Base-by-base conservation (phyloP, 2,113 vertebrate species). In the Oryzias javanicus region DNA sequence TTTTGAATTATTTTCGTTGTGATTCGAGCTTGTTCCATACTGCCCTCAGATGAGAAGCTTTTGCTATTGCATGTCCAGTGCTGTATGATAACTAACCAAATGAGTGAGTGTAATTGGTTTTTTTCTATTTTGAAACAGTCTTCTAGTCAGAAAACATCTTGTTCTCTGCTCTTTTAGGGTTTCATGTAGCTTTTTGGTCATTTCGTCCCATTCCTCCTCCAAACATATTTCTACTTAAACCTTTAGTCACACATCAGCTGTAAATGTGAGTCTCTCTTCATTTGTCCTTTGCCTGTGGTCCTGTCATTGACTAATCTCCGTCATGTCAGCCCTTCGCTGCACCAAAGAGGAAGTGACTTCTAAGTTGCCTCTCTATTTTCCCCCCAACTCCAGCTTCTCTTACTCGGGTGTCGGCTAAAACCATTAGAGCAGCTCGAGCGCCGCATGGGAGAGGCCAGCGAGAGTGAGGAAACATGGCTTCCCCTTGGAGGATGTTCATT, bases 331-430 rank as follows among this genome's bases (percentile, higher is more conserved):
- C 63, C 7, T 17, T 29, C 59, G 63, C 70, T 84, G 29, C 64
- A 83, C 83, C 80, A 86, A 86, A 89, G 69, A 89, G 89, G 88
- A 90, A 91, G 85, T 89, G 65, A 83, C 84, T 88, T 82, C 55
- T 84, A 85, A 85, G 88, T 89, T 76, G 82, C 74, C 74, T 76
- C 70, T 61, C 56, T 49, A 45, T 78, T 80, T 79, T 80, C 64
- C 72, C 64, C 72, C 69, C 48, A 47, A 75, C 69, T 86, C 80
- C 60, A 71, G 68, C 77, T 67, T 72, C 70, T 81, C 77, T 79
- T 63, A 62, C 81, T 87, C 66, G 64, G 76, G 71, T 86, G 88
- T 91, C 89, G 51, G 86, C 76, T 90, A 88, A 89, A 91, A 83
- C 82, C 88, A 91, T 91, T 88, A 91, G 71, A 72, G 51, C 72